A percentile compares a stretch with the other conserved stretches of the same genome.
phyloP scores from a whole-genome alignment of 2,888 invertebrate genomes.

The Augiades crinisus region DNA sequence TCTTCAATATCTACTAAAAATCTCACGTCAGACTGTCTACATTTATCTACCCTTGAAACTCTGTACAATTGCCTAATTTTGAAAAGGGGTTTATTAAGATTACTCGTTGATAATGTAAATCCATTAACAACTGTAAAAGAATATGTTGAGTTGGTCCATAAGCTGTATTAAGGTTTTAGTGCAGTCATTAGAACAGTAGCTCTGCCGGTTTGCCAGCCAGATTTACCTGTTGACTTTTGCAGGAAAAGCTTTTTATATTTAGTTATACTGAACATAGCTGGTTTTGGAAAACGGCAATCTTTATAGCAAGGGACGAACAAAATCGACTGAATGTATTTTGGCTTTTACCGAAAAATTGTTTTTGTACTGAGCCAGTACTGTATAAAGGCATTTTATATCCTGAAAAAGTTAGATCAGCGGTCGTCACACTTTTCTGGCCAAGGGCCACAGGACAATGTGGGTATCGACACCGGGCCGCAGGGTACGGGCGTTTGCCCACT shows the following conservation, averaged over 20 bases:
- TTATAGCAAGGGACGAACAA: constrained; percentile 9
- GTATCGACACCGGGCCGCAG: too few species aligned
- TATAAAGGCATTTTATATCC: not conserved
- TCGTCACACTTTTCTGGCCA: too few species aligned
- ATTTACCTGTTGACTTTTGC: constrained; percentile 60
- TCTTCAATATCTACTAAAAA: too few species aligned
- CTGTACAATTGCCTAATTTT: not conserved
- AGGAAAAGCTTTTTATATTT: constrained; percentile 15
- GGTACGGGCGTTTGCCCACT: too few species aligned
- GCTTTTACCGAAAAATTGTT: constrained; percentile 17
- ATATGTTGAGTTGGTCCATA: constrained; percentile 9
- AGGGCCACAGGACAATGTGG: too few species aligned
- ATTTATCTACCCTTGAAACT: too few species aligned
- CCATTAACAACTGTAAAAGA: constrained; percentile 5
- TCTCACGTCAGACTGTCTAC: too few species aligned
- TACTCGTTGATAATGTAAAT: not conserved
- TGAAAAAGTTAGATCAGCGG: too few species aligned
- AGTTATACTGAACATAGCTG: constrained; percentile 19
- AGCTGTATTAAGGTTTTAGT: constrained; percentile 11
- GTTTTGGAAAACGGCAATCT: constrained; percentile 16
- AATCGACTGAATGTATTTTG: constrained; percentile 13
- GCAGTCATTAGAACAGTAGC: constrained; percentile 14
- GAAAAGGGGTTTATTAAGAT: not conserved
- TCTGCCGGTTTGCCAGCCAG: constrained; percentile 55
- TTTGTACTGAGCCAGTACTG: constrained; percentile 15